Evolutionary conservation across 2,797 vertebrate genomes (phyloP).

Genomic region (Malacoctenus gilli): DNA sequence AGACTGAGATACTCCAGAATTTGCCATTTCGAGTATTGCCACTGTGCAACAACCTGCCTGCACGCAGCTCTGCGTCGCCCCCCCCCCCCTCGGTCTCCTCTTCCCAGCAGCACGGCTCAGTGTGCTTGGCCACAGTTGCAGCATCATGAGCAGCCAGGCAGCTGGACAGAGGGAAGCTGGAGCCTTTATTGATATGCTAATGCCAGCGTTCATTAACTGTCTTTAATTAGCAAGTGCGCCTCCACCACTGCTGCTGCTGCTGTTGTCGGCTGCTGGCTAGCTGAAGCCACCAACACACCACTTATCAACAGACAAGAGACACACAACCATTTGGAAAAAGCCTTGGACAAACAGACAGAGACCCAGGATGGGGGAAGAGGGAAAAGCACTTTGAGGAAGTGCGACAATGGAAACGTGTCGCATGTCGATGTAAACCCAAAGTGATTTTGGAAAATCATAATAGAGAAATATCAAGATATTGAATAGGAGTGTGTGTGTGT

Average conservation of each 20-base stretch:
- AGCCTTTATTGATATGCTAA: constrained; percentile 67
- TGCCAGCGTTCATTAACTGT: constrained; percentile 60
- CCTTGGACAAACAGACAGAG: constrained; percentile 13
- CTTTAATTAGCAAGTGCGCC: constrained; percentile 63
- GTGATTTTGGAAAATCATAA: too few relatives aligned
- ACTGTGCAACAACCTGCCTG: background rate
- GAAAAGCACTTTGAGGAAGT: background rate
- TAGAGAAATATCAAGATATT: too few relatives aligned
- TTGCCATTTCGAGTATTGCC: too few relatives aligned
- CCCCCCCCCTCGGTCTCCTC: constrained; percentile 5
- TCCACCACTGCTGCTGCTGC: constrained; percentile 37
- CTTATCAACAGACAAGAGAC: constrained; percentile 38
- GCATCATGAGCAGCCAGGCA: constrained; percentile 22
- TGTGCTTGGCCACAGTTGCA: constrained; percentile 4
- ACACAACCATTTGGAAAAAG: constrained; percentile 18
- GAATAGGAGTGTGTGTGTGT: too few relatives aligned
- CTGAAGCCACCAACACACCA: constrained; percentile 33
- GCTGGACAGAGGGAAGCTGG: constrained; percentile 2
- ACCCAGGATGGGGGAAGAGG: background rate
- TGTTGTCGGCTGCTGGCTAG: constrained; percentile 46
- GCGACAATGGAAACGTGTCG: too few relatives aligned
- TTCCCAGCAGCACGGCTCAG: constrained; percentile 1
- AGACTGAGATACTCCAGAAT: too few relatives aligned
- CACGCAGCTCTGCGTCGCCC: background rate
- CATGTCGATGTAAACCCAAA: too few relatives aligned